Conservation (phyloP, 2,113 vertebrate species). For the Conger conger region DNA sequence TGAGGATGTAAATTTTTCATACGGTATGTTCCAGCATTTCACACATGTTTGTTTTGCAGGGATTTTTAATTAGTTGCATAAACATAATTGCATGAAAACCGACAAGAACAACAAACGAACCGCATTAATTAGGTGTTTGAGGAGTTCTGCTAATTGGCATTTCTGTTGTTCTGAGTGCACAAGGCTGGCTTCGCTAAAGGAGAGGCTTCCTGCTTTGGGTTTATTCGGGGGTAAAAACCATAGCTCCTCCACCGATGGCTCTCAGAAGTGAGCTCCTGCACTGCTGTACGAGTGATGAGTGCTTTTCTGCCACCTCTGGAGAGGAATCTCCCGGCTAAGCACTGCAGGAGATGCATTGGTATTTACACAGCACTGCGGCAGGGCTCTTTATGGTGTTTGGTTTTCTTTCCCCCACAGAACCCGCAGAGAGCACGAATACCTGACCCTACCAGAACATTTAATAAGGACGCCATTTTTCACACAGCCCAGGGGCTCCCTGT, state of each 20-base stretch:
- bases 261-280: not conserved
- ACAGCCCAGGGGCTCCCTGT: not conserved
- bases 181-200: constrained; percentile 10
- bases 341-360: not conserved
- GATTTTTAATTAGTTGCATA: constrained; percentile 55
- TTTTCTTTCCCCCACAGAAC: constrained; percentile 1
- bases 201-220: not conserved
- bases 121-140: constrained; percentile 54
- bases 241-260: not conserved
- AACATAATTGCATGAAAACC: constrained; percentile 51
- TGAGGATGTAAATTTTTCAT: constrained; percentile 13
- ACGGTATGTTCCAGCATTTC: constrained; percentile 35
- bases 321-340: not conserved
- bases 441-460: not conserved
- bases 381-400: constrained; percentile 1
- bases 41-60: constrained; percentile 42
- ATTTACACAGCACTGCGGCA: not conserved
- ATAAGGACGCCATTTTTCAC: not conserved
- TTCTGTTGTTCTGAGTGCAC: not conserved
- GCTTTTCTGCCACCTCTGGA: not conserved
- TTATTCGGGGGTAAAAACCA: not conserved
- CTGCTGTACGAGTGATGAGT: not conserved
- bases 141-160: constrained; percentile 48
- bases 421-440: not conserved
- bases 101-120: constrained; percentile 40